A percentile compares a stretch with the other conserved stretches of the same genome.
phyloP scores from a whole-genome alignment of 2,113 vertebrate genomes.

The Astatoreochromis straeleni region DNA sequence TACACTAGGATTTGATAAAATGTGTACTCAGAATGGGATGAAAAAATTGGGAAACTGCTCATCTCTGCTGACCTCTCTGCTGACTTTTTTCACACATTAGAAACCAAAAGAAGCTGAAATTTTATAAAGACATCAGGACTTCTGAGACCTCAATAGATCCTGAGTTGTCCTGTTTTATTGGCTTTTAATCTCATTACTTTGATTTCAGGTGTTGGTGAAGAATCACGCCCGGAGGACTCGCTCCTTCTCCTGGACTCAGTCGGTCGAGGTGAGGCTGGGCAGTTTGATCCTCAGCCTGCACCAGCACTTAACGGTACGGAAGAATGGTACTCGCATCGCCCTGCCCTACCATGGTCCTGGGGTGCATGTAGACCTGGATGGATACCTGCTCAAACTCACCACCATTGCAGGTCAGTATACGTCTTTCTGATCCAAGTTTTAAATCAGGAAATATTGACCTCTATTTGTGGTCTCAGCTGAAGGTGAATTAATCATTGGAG shows the following conservation, averaged over 20 bases:
- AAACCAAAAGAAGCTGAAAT: fast-evolving
- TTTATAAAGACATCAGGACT: neutral
- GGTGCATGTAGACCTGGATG: slow-evolving; percentile 89
- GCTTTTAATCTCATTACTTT: neutral
- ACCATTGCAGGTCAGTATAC: slow-evolving; percentile 80
- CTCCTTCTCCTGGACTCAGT: slow-evolving; percentile 97
- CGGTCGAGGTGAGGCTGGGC: slow-evolving; percentile 84
- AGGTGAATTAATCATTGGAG: neutral
- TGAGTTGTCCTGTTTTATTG: neutral
- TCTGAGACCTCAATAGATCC: neutral
- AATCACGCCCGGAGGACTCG: slow-evolving; percentile 92
- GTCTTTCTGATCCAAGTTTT: neutral
- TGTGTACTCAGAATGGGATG: neutral
- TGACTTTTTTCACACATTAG: neutral
- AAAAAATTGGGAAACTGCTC: neutral
- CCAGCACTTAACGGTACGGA: slow-evolving; percentile 92
- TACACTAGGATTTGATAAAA: neutral
- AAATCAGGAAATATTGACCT: neutral
- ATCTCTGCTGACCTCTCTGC: neutral
- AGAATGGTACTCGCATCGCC: slow-evolving; percentile 88
- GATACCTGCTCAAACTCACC: slow-evolving; percentile 94
- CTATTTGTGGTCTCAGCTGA: neutral
- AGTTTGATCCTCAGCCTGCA: slow-evolving; percentile 83
- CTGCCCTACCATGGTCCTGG: slow-evolving; percentile 83
- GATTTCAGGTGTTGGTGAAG: slow-evolving; percentile 81